Evolutionary conservation across 2,888 invertebrate genomes (phyloP).

Genomic region (Spialia ferax): DNA sequence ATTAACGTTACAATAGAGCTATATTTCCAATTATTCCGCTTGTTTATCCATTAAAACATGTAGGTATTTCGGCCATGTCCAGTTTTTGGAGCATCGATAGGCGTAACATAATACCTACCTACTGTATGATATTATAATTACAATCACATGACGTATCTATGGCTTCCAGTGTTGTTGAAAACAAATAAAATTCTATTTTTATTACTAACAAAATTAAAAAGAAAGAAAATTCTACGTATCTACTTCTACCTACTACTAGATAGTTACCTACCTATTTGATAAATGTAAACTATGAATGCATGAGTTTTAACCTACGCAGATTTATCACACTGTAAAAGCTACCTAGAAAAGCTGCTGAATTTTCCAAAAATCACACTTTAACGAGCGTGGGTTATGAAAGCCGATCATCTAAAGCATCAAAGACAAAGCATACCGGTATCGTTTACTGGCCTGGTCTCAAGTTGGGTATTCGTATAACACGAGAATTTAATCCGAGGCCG

Average conservation of each 20-base stretch:
- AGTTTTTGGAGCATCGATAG: slow-evolving; percentile 22
- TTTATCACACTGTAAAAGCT: not conserved
- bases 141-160: not conserved
- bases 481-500: slow-evolving; percentile 40
- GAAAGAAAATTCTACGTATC: too few relatives aligned
- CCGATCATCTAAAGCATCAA: slow-evolving; percentile 24
- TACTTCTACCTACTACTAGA: too few relatives aligned
- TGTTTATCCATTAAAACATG: slow-evolving; percentile 25
- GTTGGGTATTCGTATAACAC: slow-evolving; percentile 39
- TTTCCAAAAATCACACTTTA: slow-evolving; percentile 25
- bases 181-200: too few relatives aligned
- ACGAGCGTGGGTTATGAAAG: slow-evolving; percentile 18
- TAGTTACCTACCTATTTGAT: too few relatives aligned
- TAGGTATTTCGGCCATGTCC: slow-evolving; percentile 16
- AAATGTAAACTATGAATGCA: too few relatives aligned
- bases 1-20: slow-evolving; percentile 7
- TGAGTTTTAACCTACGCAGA: not conserved
- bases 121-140: slow-evolving; percentile 27
- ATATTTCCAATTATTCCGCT: slow-evolving; percentile 24
- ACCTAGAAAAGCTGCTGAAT: slow-evolving; percentile 13
- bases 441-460: slow-evolving; percentile 31
- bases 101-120: slow-evolving; percentile 11
- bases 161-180: not conserved
- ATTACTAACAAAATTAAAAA: too few relatives aligned
- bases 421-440: slow-evolving; percentile 39